Evolutionary conservation across 2,113 vertebrate genomes (phyloP).

Genomic region (Opisthocomus hoazin): DNA sequence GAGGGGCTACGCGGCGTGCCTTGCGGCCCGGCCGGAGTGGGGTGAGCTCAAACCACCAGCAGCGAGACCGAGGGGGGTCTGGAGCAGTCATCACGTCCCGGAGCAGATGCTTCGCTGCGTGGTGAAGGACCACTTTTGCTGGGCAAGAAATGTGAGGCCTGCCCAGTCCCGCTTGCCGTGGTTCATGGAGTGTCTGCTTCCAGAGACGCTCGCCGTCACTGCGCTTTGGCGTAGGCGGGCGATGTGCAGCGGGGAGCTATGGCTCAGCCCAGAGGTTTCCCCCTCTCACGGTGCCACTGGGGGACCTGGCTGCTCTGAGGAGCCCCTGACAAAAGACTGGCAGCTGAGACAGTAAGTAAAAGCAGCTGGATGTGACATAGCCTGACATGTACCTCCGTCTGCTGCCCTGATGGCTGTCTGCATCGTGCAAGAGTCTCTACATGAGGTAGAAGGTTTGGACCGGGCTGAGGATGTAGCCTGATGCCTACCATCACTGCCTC

Average conservation of each 20-base stretch:
- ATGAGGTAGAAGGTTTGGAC: neutral
- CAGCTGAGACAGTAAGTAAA: neutral
- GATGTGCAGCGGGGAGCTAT: neutral
- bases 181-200: neutral
- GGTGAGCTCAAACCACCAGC: neutral
- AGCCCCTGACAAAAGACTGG: neutral
- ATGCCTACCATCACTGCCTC: neutral
- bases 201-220: neutral
- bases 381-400: no score
- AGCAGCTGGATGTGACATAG: neutral
- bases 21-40: no score
- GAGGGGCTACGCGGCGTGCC: no score
- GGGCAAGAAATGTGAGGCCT: neutral
- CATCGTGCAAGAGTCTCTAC: neutral
- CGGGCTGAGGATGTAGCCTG: neutral
- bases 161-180: neutral
- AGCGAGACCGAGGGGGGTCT: neutral
- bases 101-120: neutral
- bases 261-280: neutral
- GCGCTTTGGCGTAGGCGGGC: rapidly evolving
- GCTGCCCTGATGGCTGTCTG: no score
- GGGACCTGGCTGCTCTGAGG: neutral
- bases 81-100: rapidly evolving
- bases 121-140: neutral
- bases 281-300: neutral